Evolutionary conservation across 2,888 invertebrate genomes (phyloP).

Genomic region (Amiota mariae): DNA sequence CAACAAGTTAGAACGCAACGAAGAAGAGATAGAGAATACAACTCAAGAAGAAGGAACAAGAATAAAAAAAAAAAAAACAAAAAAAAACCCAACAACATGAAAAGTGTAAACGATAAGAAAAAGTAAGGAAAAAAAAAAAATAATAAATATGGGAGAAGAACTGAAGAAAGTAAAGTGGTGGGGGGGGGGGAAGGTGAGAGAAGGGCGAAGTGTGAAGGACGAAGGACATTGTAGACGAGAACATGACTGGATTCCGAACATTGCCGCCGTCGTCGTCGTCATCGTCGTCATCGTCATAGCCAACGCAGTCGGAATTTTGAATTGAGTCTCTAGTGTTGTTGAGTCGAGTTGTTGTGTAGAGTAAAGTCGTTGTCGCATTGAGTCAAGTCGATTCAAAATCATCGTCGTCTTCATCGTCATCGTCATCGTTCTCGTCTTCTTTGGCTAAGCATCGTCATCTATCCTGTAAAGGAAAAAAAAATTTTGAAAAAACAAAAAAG

Average conservation of each 20-base stretch:
- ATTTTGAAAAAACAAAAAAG: too few relatives aligned
- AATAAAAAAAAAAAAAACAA: not conserved
- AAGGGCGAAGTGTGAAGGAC: not conserved
- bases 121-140: not conserved
- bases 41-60: slow-evolving; percentile 28
- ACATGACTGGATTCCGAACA: not conserved
- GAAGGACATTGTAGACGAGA: not conserved
- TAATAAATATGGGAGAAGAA: not conserved
- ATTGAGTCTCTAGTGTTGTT: not conserved
- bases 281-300: not conserved
- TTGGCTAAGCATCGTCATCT: not conserved
- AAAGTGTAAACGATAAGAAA: not conserved
- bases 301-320: not conserved
- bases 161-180: not conserved
- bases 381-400: too few relatives aligned
- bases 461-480: not conserved
- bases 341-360: not conserved
- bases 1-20: slow-evolving; percentile 23
- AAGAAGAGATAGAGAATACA: slow-evolving; percentile 18
- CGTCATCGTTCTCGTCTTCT: not conserved
- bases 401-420: too few relatives aligned
- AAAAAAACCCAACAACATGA: not conserved
- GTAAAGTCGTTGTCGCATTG: not conserved
- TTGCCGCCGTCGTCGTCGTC: not conserved
- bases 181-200: not conserved